phyloP scores from a whole-genome alignment of 2,888 invertebrate genomes.

The Ectemnius continuus region DNA sequence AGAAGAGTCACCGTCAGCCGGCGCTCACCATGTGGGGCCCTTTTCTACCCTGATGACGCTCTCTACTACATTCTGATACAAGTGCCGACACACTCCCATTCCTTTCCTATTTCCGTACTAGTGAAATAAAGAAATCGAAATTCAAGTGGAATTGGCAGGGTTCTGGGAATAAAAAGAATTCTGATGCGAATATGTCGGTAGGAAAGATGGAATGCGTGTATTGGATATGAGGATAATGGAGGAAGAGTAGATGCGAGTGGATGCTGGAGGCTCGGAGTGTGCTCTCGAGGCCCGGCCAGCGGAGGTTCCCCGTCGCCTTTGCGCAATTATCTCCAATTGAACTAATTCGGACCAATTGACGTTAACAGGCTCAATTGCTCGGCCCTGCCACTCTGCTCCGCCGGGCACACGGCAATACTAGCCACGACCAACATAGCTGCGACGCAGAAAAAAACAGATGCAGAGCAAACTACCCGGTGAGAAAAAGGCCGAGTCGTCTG shows the following conservation, averaged over 20 bases:
- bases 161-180: no score
- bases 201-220: no score
- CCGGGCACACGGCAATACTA: constrained; percentile 54
- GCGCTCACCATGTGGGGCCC: no score
- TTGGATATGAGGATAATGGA: constrained; percentile 18
- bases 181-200: no score
- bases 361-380: constrained; percentile 77
- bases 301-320: constrained; percentile 76
- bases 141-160: no score
- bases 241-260: constrained; percentile 46
- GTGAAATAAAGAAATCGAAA: no score
- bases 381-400: constrained; percentile 50
- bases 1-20: no score
- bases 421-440: constrained; percentile 48
- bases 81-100: no score
- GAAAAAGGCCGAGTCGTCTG: not conserved
- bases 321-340: constrained; percentile 77
- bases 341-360: constrained; percentile 76
- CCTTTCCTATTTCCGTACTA: no score
- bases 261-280: constrained; percentile 1
- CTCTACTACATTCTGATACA: no score
- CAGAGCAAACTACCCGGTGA: constrained; percentile 14
- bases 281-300: constrained; percentile 38
- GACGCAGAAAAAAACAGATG: constrained; percentile 46
- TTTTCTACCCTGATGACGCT: no score